phyloP scores from a whole-genome alignment of 2,113 vertebrate genomes.

The Uria lomvia region DNA sequence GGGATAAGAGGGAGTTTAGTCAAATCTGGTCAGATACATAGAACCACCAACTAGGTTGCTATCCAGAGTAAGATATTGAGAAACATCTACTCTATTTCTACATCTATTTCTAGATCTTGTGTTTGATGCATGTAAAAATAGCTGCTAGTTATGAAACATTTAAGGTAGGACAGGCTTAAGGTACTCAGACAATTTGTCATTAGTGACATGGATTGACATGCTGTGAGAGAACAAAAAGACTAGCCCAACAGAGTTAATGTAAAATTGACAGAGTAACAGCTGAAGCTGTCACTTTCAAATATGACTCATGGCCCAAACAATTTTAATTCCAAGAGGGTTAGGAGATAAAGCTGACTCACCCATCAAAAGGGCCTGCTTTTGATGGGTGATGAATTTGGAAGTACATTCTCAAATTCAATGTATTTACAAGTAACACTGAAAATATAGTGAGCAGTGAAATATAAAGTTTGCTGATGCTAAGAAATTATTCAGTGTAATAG shows the following conservation, averaged over 20 bases:
- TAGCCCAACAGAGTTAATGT: neutral
- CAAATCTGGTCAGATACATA: neutral
- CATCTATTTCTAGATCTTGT: neutral
- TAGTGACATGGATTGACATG: neutral
- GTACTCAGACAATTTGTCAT: neutral
- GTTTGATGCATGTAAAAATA: neutral
- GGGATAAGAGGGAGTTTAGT: neutral
- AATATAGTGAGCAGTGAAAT: neutral
- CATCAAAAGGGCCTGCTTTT: neutral
- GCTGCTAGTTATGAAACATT: neutral
- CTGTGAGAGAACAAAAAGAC: neutral
- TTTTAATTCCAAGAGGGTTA: conserved; percentile 8
- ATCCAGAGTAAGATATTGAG: neutral
- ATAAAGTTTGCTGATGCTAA: conserved; percentile 3
- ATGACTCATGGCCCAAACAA: conserved; percentile 17
- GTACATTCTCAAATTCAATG: neutral
- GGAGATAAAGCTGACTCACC: conserved; percentile 7
- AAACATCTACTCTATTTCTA: neutral
- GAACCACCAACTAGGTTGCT: neutral
- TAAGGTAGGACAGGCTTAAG: neutral
- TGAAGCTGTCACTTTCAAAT: neutral
- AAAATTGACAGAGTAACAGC: neutral
- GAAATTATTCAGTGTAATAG: neutral
- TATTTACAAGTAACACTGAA: neutral
- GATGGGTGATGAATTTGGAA: neutral